Conservation (phyloP, 2,113 vertebrate species). For the Mesocricetus auratus region DNA sequence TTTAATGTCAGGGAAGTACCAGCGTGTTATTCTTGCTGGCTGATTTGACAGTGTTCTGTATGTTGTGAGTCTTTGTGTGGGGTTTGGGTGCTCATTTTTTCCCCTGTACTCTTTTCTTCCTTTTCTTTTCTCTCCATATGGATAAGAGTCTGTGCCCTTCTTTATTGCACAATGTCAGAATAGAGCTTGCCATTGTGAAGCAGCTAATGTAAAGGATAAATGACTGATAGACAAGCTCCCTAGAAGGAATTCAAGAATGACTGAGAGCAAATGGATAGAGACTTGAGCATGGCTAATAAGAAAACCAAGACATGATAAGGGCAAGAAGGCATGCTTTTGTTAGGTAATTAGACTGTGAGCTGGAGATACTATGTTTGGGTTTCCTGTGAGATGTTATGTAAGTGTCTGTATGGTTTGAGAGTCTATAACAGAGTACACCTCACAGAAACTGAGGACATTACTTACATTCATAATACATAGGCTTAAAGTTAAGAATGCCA, state of each 20-base stretch:
- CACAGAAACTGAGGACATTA: background rate
- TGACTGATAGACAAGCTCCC: slow-evolving; percentile 51
- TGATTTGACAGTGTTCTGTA: slow-evolving; percentile 25
- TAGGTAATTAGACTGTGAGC: background rate
- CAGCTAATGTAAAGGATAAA: slow-evolving; percentile 44
- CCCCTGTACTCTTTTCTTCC: background rate
- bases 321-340: slow-evolving; percentile 59
- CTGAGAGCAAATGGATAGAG: slow-evolving; percentile 60
- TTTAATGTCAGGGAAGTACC: slow-evolving; percentile 40
- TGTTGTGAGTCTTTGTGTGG: background rate
- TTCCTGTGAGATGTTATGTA: background rate
- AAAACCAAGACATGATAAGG: slow-evolving; percentile 1
- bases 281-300: slow-evolving; percentile 50
- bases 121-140: background rate
- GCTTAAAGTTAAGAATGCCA: background rate
- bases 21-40: background rate
- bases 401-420: background rate
- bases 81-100: background rate
- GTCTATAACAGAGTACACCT: background rate
- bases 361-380: background rate
- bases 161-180: slow-evolving; percentile 54
- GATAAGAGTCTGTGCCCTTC: slow-evolving; percentile 12
- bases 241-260: slow-evolving; percentile 66
- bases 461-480: background rate
- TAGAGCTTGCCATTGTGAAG: slow-evolving; percentile 63